phyloP scores from a whole-genome alignment of 1,140 invertebrate species.

The Dinoponera quadriceps region DNA sequence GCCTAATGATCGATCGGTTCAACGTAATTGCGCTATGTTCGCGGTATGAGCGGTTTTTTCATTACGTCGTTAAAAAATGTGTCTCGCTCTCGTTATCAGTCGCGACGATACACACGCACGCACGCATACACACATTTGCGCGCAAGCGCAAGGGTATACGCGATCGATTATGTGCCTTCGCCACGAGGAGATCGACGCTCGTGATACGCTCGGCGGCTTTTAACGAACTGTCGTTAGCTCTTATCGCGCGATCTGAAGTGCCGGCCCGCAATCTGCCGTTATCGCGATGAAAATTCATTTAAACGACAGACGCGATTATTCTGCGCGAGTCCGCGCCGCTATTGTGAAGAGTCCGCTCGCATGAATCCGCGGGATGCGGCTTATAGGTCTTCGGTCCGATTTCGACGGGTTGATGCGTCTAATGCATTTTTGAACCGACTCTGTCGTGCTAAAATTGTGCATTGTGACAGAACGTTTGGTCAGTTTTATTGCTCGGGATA shows the following conservation, averaged over 20 bases:
- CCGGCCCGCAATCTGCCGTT: constrained; percentile 22
- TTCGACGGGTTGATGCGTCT: background rate
- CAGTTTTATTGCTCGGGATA: no score
- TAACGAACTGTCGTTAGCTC: constrained; percentile 70
- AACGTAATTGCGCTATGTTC: constrained; percentile 9
- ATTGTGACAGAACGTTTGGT: no score
- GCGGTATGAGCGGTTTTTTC: constrained; percentile 4
- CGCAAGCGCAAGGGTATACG: no score
- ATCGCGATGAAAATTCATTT: constrained; percentile 71
- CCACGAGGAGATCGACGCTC: constrained; percentile 46
- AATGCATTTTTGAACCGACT: background rate
- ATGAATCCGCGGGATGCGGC: constrained; percentile 18
- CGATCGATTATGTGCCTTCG: constrained; percentile 50
- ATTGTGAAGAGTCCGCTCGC: constrained; percentile 9
- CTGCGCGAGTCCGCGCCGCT: constrained; percentile 17
- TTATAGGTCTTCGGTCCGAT: constrained; percentile 18
- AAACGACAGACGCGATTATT: constrained; percentile 62
- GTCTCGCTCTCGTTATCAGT: background rate
- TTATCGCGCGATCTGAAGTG: constrained; percentile 66
- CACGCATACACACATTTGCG: background rate
- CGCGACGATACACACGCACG: constrained; percentile 17
- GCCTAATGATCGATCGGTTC: constrained; percentile 9
- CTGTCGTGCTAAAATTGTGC: no score
- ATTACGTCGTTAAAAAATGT: constrained; percentile 16
- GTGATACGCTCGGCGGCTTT: constrained; percentile 57